A percentile compares a stretch with the other conserved stretches of the same genome.
These are phyloP conservation scores for Ibycter americanus DNA, from an alignment of 2,797 vertebrate species.

Conservation along the genomic window DNA sequence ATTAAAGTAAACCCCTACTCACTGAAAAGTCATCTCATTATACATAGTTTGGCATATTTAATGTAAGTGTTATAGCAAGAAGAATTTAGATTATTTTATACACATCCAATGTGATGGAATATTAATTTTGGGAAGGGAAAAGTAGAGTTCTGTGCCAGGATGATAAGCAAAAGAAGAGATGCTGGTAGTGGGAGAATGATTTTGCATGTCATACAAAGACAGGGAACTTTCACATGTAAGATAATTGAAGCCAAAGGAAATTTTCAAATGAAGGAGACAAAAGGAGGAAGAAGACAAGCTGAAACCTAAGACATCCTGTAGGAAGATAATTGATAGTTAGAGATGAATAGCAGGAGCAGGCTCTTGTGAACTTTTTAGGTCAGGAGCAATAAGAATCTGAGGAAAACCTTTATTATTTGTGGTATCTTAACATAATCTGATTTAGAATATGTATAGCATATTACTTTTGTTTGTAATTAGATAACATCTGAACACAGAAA, in stretches of 20 bases:
- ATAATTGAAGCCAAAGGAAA: background rate
- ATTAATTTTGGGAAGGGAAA: background rate
- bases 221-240: background rate
- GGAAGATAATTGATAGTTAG: background rate
- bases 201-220: background rate
- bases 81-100: background rate
- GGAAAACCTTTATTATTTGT: background rate
- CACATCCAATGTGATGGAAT: background rate
- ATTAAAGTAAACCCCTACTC: background rate
- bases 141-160: background rate
- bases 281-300: background rate
- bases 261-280: background rate
- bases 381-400: background rate
- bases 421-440: background rate
- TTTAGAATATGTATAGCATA: background rate
- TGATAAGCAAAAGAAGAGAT: background rate
- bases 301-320: background rate
- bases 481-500: background rate
- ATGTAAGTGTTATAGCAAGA: background rate
- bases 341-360: background rate
- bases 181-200: background rate
- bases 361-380: background rate
- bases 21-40: background rate
- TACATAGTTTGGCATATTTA: background rate
- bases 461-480: background rate